A percentile compares a stretch with the other conserved stretches of the same genome.
These are phyloP conservation scores for Rhizoglyphus robini DNA, from an alignment of 1,140 invertebrate species.

Conservation along the genomic window DNA sequence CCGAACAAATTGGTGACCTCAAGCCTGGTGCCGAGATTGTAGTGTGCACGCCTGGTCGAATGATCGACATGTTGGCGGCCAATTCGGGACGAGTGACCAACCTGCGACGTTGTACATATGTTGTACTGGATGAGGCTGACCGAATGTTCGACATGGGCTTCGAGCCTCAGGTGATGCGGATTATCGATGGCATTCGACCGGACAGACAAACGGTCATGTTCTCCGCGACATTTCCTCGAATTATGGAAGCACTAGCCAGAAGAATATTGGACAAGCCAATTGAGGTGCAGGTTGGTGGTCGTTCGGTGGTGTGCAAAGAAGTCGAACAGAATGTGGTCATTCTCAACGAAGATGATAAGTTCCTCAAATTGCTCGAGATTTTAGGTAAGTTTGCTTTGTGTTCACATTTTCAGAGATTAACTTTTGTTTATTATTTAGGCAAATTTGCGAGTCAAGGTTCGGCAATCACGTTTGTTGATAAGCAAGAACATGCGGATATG, in stretches of 20 bases:
- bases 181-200: slow-evolving; percentile 91
- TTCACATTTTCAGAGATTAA: neutral
- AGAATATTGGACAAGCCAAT: slow-evolving; percentile 86
- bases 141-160: slow-evolving; percentile 99
- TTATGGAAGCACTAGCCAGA: slow-evolving; percentile 95
- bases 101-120: slow-evolving; percentile 81
- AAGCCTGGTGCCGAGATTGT: slow-evolving; percentile 97
- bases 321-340: slow-evolving; percentile 85
- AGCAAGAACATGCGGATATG: slow-evolving; percentile 93
- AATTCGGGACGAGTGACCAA: slow-evolving; percentile 97
- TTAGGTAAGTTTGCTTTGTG: slow-evolving; percentile 48
- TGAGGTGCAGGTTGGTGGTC: slow-evolving; percentile 94
- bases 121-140: slow-evolving; percentile 97
- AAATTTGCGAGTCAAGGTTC: slow-evolving; percentile 57
- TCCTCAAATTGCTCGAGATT: slow-evolving; percentile 89
- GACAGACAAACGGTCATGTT: slow-evolving; percentile 97
- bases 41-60: slow-evolving; percentile 94
- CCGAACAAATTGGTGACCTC: slow-evolving; percentile 89
- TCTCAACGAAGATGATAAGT: slow-evolving; percentile 91
- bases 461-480: slow-evolving; percentile 95
- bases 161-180: slow-evolving; percentile 95
- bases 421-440: neutral
- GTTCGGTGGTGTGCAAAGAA: slow-evolving; percentile 94
- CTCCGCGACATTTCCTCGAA: slow-evolving; percentile 93
- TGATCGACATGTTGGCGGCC: slow-evolving; percentile 99